phyloP scores from a whole-genome alignment of 2,113 vertebrate genomes.

The Ciconia boyciana region DNA sequence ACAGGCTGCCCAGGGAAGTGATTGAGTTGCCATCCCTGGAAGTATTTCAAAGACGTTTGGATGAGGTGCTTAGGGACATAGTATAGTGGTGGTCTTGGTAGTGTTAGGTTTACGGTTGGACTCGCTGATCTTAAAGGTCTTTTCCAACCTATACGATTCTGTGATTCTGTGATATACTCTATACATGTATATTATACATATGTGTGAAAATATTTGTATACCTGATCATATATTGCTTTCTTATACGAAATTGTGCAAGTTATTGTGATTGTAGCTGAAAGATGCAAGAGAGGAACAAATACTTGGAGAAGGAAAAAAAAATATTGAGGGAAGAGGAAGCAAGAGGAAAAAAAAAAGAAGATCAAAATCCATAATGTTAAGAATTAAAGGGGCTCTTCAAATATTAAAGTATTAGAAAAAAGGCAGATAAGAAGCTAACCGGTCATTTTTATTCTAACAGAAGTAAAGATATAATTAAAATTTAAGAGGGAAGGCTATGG shows the following conservation, averaged over 20 bases:
- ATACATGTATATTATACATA: no score
- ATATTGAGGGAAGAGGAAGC: not conserved
- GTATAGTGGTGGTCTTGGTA: no score
- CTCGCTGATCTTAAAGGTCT: no score
- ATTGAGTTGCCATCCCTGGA: no score
- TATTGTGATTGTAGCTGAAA: not conserved
- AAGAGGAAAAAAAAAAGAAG: not conserved
- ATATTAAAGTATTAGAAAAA: not conserved
- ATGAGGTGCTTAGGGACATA: no score
- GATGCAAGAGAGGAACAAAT: not conserved
- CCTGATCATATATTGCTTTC: not conserved
- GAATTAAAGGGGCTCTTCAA: not conserved
- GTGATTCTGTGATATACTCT: no score
- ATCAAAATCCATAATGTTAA: not conserved
- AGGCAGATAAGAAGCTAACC: not conserved
- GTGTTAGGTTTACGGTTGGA: no score
- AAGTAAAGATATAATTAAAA: not conserved
- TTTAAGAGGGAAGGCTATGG: not conserved
- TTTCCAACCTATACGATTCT: no score
- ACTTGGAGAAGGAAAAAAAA: not conserved
- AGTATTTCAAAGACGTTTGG: no score
- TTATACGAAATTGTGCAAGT: not conserved
- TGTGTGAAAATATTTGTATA: not conserved
- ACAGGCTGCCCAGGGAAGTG: no score
- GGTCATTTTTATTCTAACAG: not conserved